A percentile compares a stretch with the other conserved stretches of the same genome.
Evolutionary conservation across 2,888 invertebrate genomes (phyloP).

Genomic region (Calliopum simillimum): DNA sequence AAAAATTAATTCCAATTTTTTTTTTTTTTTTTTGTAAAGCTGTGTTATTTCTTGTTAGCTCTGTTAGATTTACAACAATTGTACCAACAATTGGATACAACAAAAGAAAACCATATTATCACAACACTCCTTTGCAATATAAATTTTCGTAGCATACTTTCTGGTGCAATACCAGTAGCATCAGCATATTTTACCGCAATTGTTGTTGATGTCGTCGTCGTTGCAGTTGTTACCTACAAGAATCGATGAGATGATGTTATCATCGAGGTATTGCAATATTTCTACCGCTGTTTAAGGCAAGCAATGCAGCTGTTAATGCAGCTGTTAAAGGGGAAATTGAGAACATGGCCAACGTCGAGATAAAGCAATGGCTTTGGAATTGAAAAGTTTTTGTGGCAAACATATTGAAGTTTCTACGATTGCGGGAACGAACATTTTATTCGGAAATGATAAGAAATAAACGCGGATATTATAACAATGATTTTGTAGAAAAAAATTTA

Average conservation of each 20-base stretch:
- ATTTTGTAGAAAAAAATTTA: too few species aligned
- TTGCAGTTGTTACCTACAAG: neutral
- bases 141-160: slow-evolving; percentile 53
- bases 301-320: neutral
- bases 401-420: neutral
- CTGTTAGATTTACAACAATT: neutral
- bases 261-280: neutral
- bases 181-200: slow-evolving; percentile 47
- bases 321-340: neutral
- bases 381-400: neutral
- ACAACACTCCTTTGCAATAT: slow-evolving; percentile 8
- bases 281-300: neutral
- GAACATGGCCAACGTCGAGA: neutral
- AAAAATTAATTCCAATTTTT: too few species aligned
- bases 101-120: neutral
- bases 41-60: neutral
- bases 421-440: too few species aligned
- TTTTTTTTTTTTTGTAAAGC: neutral
- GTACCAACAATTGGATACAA: neutral
- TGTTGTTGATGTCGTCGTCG: neutral
- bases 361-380: neutral
- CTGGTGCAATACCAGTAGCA: slow-evolving; percentile 48
- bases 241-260: slow-evolving; percentile 22
- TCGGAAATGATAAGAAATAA: too few species aligned
- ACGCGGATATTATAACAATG: too few species aligned